phyloP scores from a whole-genome alignment of 2,888 invertebrate genomes.

The Tipula vernalis region DNA sequence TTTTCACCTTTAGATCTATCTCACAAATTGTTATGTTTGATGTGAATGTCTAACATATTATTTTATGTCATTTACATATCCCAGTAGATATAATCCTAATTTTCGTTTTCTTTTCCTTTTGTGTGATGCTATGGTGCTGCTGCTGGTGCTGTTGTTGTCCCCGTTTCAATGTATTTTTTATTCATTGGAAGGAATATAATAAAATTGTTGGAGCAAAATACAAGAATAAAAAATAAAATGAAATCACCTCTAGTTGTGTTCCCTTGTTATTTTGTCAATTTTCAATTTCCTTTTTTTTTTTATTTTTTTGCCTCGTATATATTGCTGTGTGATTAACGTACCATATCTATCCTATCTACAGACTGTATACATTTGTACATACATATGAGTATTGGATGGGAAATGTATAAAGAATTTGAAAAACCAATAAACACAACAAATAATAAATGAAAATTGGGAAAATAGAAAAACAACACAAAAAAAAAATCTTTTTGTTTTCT shows the following conservation, averaged over 20 bases:
- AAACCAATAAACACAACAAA: background rate
- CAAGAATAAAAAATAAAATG: background rate
- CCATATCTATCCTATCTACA: background rate
- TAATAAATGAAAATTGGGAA: background rate
- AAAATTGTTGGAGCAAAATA: background rate
- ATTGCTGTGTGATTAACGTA: background rate
- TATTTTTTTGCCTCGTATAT: background rate
- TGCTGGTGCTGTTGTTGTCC: background rate
- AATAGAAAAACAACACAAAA: background rate
- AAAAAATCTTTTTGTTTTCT: background rate
- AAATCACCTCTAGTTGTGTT: conserved; percentile 4
- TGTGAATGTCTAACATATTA: background rate
- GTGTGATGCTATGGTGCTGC: background rate
- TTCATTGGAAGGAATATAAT: background rate
- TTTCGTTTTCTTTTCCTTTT: background rate
- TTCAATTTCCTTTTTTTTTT: background rate
- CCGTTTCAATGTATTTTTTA: background rate
- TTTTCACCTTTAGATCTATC: background rate
- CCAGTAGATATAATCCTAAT: background rate
- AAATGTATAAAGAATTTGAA: background rate
- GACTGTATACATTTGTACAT: background rate
- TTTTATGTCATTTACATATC: background rate
- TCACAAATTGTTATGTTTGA: background rate
- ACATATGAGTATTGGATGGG: background rate
- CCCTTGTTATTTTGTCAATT: background rate